Percentiles rank a stretch among this genome's conserved stretches.
These are phyloP conservation scores for Hydriomena furcata DNA, from an alignment of 2,888 invertebrate genomes.

Conservation along the genomic window DNA sequence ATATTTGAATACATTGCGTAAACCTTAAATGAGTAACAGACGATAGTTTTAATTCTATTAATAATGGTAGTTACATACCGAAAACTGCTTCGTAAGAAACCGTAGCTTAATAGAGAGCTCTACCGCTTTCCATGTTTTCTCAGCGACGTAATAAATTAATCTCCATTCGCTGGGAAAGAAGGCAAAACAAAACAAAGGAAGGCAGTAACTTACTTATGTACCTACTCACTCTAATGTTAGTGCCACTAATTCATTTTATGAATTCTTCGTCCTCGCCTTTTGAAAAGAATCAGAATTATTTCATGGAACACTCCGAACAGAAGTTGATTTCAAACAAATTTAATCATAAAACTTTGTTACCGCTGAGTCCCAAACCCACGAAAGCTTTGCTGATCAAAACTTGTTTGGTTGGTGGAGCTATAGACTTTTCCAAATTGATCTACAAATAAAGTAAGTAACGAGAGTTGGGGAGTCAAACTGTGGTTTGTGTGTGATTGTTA, in stretches of 20 bases:
- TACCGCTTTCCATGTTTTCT: conserved; percentile 75
- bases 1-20: no score
- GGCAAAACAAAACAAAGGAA: conserved; percentile 65
- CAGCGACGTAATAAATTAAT: conserved; percentile 79
- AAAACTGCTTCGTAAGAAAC: conserved; percentile 38
- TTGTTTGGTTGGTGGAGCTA: no score
- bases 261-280: conserved; percentile 2
- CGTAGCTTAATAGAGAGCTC: conserved; percentile 29
- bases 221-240: conserved; percentile 29
- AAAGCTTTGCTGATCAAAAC: no score
- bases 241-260: conserved; percentile 21
- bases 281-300: not conserved
- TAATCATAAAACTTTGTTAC: no score
- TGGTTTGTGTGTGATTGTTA: no score
- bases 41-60: no score
- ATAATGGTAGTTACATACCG: not conserved
- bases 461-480: no score
- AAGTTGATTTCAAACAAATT: not conserved
- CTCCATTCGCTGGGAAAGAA: conserved; percentile 61
- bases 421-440: no score
- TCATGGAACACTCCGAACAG: not conserved
- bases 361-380: no score
- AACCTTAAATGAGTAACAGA: no score
- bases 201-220: conserved; percentile 53
- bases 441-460: no score